These are phyloP conservation scores for Uropetala carovei DNA, from an alignment of 2,888 invertebrate genomes.

Conservation along the genomic window DNA sequence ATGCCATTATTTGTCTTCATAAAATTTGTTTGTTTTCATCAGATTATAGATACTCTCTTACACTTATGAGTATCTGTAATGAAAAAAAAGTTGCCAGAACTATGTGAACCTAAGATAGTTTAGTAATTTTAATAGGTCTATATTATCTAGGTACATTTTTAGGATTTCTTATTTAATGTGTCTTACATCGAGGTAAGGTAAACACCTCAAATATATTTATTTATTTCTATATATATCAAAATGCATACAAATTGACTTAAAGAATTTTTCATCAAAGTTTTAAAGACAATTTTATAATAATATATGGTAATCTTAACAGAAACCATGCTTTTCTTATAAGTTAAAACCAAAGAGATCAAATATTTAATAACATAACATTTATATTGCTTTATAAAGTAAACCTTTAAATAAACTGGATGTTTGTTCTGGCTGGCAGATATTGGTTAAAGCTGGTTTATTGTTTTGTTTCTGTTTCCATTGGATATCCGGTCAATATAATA, in stretches of 20 bases:
- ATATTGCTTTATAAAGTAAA: background rate
- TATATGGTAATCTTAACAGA: background rate
- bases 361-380: background rate
- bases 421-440: background rate
- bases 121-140: no score
- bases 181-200: background rate
- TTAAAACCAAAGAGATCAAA: constrained; percentile 13
- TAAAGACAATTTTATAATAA: background rate
- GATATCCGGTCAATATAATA: no score
- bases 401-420: background rate
- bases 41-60: no score
- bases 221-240: no score
- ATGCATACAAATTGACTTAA: background rate
- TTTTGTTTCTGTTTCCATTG: no score
- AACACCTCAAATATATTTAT: constrained; percentile 32
- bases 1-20: no score
- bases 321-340: background rate
- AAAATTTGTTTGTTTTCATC: no score
- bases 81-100: no score
- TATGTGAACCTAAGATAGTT: no score
- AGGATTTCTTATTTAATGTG: no score
- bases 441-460: background rate
- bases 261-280: background rate
- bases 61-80: no score
- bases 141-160: no score